Conservation (phyloP, 2,888 invertebrate genomes). For the Aporophyla nigra region DNA sequence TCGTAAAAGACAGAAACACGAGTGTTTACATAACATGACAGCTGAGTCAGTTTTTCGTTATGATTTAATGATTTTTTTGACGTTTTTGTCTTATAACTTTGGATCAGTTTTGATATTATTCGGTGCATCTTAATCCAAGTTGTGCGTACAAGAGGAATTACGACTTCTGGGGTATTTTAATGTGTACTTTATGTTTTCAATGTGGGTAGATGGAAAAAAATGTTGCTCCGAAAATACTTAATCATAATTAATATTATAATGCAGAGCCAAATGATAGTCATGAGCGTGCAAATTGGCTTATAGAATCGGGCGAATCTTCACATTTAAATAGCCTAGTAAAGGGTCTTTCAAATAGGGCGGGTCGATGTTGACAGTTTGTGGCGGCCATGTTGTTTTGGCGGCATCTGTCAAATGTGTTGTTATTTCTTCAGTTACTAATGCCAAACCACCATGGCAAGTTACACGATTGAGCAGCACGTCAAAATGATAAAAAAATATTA, state of each 20-base stretch:
- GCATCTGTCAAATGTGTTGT: no score
- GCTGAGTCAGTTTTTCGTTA: slow-evolving; percentile 67
- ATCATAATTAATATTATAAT: slow-evolving; percentile 15
- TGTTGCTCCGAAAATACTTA: background rate
- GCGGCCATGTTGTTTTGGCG: no score
- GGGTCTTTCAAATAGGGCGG: no score
- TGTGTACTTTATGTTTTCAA: slow-evolving; percentile 39
- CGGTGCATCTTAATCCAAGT: slow-evolving; percentile 61
- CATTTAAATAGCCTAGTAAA: no score
- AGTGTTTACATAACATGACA: slow-evolving; percentile 78
- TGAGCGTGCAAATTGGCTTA: background rate
- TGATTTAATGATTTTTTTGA: slow-evolving; percentile 68
- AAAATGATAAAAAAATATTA: no score
- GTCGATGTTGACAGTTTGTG: no score
- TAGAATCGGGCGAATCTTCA: no score
- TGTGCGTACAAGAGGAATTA: slow-evolving; percentile 49
- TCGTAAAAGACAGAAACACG: slow-evolving; percentile 75
- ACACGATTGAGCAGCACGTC: no score
- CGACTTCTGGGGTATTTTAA: slow-evolving; percentile 52
- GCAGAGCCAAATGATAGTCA: no score
- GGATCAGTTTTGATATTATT: slow-evolving; percentile 62
- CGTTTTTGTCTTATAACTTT: slow-evolving; percentile 68
- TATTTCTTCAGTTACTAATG: no score
- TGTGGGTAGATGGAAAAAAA: slow-evolving; percentile 54
- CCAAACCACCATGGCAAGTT: no score